These are phyloP conservation scores for Orycteropus afer DNA, from an alignment of 2,113 vertebrate genomes.

Conservation along the genomic window DNA sequence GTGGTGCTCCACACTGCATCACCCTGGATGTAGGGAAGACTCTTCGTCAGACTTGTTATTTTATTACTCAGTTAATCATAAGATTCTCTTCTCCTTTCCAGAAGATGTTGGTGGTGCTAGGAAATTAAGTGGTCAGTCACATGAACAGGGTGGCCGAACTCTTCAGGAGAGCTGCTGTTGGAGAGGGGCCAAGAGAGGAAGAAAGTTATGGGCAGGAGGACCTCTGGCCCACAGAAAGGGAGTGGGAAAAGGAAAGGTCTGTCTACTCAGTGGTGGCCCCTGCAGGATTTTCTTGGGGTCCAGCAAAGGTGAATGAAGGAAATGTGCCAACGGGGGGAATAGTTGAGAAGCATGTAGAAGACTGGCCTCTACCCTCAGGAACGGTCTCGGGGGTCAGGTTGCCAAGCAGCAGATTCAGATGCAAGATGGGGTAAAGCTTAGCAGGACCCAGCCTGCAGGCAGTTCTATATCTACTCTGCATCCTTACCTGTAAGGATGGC, in stretches of 20 bases:
- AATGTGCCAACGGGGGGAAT: background rate
- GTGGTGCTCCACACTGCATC: background rate
- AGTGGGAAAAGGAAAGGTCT: background rate
- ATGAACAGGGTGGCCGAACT: background rate
- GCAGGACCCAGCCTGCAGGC: no score
- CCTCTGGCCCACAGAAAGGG: background rate
- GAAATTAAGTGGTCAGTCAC: background rate
- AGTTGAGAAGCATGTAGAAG: background rate
- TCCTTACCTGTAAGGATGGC: background rate
- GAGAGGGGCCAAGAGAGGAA: background rate
- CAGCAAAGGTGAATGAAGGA: background rate
- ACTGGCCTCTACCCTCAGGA: background rate
- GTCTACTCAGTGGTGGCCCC: background rate
- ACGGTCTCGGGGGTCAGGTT: background rate
- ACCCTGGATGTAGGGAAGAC: background rate
- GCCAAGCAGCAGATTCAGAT: background rate
- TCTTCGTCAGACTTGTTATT: background rate
- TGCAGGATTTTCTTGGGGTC: background rate
- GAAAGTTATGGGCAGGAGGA: background rate
- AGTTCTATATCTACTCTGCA: no score
- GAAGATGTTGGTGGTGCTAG: background rate
- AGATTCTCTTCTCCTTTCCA: background rate
- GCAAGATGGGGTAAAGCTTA: background rate
- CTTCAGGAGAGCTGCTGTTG: background rate
- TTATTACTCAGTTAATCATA: background rate